phyloP scores from a whole-genome alignment of 2,797 vertebrate genomes.

The Phrynocephalus vlangalii region DNA sequence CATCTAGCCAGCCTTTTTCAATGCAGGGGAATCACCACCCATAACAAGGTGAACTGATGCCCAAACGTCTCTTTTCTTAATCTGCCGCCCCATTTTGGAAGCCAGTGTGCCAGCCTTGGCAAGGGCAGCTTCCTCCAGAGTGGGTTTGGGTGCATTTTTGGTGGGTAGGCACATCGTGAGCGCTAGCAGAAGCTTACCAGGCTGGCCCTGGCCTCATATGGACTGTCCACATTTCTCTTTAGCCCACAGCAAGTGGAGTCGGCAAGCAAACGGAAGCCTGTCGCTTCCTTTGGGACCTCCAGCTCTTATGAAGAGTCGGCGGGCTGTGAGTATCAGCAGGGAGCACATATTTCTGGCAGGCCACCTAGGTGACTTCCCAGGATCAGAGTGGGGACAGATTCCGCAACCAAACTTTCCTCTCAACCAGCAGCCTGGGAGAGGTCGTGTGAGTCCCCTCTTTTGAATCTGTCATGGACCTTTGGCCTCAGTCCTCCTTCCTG shows the following conservation, averaged over 20 bases:
- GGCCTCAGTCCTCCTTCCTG: no score
- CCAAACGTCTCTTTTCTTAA: background rate
- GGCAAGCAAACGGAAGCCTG: constrained; percentile 62
- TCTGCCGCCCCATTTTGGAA: background rate
- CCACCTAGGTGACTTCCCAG: background rate
- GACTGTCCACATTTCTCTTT: constrained; percentile 26
- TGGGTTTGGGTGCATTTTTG: no score
- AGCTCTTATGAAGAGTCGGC: constrained; percentile 58
- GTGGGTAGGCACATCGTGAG: no score
- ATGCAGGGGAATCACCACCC: background rate
- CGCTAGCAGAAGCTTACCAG: background rate
- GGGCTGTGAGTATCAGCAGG: constrained; percentile 69
- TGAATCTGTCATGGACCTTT: no score
- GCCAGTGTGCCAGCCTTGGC: no score
- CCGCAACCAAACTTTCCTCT: background rate
- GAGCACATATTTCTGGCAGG: no score
- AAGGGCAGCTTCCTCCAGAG: no score
- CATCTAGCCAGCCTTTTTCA: background rate
- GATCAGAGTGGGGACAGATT: background rate
- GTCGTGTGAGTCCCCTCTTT: no score
- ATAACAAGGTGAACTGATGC: background rate
- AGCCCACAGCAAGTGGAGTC: constrained; percentile 74
- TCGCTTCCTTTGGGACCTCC: constrained; percentile 51
- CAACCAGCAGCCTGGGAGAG: no score
- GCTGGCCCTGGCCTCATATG: background rate